Conservation (phyloP, 2,888 invertebrate species). For the Busseola fusca region DNA sequence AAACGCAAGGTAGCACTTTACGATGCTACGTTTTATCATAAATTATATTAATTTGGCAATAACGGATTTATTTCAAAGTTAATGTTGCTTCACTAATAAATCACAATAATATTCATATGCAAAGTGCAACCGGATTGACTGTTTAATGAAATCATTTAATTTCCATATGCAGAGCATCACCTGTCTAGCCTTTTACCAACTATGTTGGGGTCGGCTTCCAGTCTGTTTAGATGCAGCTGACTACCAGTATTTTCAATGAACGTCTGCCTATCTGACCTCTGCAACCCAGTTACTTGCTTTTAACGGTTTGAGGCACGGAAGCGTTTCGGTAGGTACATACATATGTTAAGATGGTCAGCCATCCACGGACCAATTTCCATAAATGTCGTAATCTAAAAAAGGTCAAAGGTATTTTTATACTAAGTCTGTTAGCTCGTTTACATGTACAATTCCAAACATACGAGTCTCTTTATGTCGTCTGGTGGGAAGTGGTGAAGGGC, state of each 20-base stretch:
- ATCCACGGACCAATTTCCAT: slow-evolving; percentile 5
- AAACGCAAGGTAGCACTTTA: background rate
- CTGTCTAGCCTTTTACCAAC: background rate
- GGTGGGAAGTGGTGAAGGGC: too few relatives aligned
- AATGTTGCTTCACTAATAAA: slow-evolving; percentile 42
- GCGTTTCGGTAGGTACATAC: too few relatives aligned
- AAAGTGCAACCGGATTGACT: slow-evolving; percentile 12
- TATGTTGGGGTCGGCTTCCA: background rate
- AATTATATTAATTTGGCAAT: slow-evolving; percentile 50
- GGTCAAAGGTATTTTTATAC: slow-evolving; percentile 1
- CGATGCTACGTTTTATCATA: slow-evolving; percentile 42
- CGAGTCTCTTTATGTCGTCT: background rate
- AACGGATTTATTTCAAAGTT: slow-evolving; percentile 29
- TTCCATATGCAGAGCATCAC: background rate
- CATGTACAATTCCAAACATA: background rate
- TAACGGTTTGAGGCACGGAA: background rate
- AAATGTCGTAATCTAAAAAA: background rate
- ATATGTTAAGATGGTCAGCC: too few relatives aligned
- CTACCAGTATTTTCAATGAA: background rate
- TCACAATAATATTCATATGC: slow-evolving; percentile 42
- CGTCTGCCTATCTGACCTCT: background rate
- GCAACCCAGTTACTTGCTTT: background rate
- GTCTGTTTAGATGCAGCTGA: background rate
- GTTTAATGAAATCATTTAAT: slow-evolving; percentile 20
- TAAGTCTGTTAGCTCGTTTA: background rate